These are phyloP conservation scores for Ginglymostoma cirratum DNA, from an alignment of 2,113 vertebrate species.

Conservation along the genomic window DNA sequence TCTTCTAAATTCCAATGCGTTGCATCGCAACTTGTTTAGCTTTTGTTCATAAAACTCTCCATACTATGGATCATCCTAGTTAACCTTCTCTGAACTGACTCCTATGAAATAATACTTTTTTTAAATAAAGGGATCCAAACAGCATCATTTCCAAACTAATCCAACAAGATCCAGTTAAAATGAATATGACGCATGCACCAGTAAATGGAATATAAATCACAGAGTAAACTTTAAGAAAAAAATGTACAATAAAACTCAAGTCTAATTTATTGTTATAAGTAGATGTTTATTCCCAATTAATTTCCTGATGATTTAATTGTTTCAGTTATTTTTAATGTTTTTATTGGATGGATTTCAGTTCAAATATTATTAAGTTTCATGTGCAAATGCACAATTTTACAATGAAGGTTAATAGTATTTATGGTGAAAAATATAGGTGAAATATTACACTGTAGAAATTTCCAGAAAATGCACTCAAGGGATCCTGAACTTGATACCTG, in stretches of 20 bases:
- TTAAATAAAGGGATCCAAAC: too few species aligned
- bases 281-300: conserved; percentile 9
- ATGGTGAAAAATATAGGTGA: conserved; percentile 8
- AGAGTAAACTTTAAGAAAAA: not conserved
- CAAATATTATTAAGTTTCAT: not conserved
- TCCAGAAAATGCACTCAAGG: conserved; percentile 3
- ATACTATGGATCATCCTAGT: too few species aligned
- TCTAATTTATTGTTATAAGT: not conserved
- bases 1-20: too few species aligned
- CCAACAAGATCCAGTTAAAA: not conserved
- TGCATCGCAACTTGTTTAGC: too few species aligned
- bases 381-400: not conserved
- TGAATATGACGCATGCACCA: not conserved
- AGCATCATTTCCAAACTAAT: not conserved
- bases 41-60: too few species aligned
- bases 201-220: not conserved
- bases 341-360: not conserved
- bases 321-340: not conserved
- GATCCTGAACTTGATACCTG: conserved; percentile 45
- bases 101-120: too few species aligned
- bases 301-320: not conserved
- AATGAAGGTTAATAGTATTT: not conserved
- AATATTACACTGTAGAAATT: not conserved
- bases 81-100: too few species aligned
- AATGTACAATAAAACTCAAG: not conserved